Evolutionary conservation across 2,797 vertebrate genomes (phyloP).

Genomic region (Astyanax mexicanus): DNA sequence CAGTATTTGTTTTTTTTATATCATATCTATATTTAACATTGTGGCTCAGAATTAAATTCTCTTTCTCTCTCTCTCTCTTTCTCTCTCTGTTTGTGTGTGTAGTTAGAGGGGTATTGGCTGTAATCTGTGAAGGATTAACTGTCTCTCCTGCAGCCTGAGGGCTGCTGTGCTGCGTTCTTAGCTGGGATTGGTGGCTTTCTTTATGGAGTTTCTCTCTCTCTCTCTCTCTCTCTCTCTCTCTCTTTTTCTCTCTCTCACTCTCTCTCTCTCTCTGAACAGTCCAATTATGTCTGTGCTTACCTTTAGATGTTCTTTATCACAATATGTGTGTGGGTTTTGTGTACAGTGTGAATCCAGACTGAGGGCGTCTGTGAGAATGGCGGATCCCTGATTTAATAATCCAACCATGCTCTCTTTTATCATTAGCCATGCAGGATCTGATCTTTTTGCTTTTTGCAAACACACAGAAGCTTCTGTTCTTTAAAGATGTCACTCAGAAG

Average conservation of each 20-base stretch:
- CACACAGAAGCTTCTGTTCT: neutral
- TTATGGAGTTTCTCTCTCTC: constrained; percentile 13
- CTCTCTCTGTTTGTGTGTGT: constrained; percentile 5
- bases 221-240: neutral
- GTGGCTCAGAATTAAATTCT: no score
- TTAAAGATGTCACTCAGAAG: neutral
- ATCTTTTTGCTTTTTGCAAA: constrained; percentile 13
- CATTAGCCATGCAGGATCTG: neutral
- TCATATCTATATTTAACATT: no score
- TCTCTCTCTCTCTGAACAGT: neutral
- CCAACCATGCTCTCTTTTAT: neutral
- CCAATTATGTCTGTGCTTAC: constrained; percentile 6
- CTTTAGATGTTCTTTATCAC: neutral
- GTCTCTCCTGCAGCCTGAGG: constrained; percentile 30
- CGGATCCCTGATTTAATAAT: constrained; percentile 15
- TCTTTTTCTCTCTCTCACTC: neutral
- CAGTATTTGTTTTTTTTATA: no score
- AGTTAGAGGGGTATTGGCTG: neutral
- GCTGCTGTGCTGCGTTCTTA: constrained; percentile 19
- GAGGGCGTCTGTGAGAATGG: neutral
- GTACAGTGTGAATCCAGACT: constrained; percentile 1
- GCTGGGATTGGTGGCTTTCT: constrained; percentile 24
- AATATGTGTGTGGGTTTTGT: neutral
- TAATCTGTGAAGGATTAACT: constrained; percentile 41
- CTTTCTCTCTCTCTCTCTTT: no score